Percentiles rank a stretch among this genome's conserved stretches.
Evolutionary conservation across 2,113 vertebrate genomes (phyloP).

Genomic region (Aphyosemion australe): DNA sequence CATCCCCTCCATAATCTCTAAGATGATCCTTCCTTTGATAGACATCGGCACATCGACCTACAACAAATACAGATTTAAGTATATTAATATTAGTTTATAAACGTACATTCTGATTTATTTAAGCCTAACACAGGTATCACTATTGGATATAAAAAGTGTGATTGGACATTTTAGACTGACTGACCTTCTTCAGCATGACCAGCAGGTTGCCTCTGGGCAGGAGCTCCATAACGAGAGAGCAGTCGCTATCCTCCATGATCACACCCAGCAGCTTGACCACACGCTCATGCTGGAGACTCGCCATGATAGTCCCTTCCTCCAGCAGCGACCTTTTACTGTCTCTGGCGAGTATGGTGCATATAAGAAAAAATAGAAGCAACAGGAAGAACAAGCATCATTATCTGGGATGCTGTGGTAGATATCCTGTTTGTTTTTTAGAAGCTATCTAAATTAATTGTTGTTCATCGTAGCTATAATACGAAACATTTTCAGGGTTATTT

Average conservation of each 20-base stretch:
- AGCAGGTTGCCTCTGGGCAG: constrained; percentile 89
- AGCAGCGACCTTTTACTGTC: constrained; percentile 85
- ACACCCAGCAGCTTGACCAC: constrained; percentile 91
- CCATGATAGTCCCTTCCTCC: constrained; percentile 92
- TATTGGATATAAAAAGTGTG: background rate
- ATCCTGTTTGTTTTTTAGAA: too few species aligned
- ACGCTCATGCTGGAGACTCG: constrained; percentile 83
- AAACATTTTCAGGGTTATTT: too few species aligned
- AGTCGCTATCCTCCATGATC: constrained; percentile 89
- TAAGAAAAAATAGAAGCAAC: background rate
- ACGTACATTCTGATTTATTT: too few species aligned
- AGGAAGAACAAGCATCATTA: background rate
- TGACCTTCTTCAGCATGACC: constrained; percentile 85
- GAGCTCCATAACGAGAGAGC: constrained; percentile 93
- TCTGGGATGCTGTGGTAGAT: too few species aligned
- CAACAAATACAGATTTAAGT: constrained; percentile 5
- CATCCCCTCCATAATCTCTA: constrained; percentile 94
- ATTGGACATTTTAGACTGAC: constrained; percentile 6
- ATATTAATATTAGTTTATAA: background rate
- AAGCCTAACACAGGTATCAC: background rate
- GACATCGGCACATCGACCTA: constrained; percentile 85
- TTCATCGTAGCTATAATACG: too few species aligned
- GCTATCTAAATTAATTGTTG: too few species aligned
- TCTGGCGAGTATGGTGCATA: constrained; percentile 20
- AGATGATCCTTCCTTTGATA: constrained; percentile 87